A percentile compares a stretch with the other conserved stretches of the same genome.
phyloP scores from a whole-genome alignment of 2,797 vertebrate genomes.

The Pseudochirops cupreus region DNA sequence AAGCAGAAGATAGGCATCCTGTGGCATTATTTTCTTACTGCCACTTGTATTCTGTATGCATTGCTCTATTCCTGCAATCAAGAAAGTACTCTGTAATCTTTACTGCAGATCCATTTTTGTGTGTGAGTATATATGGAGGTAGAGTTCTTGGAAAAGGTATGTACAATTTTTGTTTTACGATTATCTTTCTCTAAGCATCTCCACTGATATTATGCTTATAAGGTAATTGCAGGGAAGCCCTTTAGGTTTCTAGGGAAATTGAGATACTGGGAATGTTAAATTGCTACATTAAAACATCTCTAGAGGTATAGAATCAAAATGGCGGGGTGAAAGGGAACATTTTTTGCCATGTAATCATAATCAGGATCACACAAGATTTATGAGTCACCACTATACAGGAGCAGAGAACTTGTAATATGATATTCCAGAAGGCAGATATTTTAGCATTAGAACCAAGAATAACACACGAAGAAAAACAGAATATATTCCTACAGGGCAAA shows the following conservation, averaged over 20 bases:
- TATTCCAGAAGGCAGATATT: background rate
- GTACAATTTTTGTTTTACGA: background rate
- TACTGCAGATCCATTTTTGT: too few species aligned
- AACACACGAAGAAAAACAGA: background rate
- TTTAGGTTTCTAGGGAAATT: background rate
- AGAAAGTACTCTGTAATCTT: conserved; percentile 40
- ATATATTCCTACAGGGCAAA: background rate
- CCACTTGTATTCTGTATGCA: conserved; percentile 50
- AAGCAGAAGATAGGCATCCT: conserved; percentile 60
- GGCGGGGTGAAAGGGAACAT: background rate
- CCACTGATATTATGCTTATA: background rate
- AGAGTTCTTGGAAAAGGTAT: background rate
- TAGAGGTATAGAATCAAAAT: background rate
- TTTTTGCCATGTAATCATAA: background rate
- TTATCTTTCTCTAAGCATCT: background rate
- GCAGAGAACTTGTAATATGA: background rate
- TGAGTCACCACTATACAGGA: background rate
- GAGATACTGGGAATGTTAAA: background rate
- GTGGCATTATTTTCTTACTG: conserved; percentile 64
- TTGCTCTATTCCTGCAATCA: conserved; percentile 33
- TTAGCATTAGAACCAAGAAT: background rate
- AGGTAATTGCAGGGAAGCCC: background rate
- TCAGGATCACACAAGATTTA: background rate
- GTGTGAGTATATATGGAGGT: background rate
- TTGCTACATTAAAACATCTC: background rate